Percentiles rank a stretch among this genome's conserved stretches.
These are phyloP conservation scores for Cepphus grylle DNA, from an alignment of 2,113 vertebrate genomes.

Conservation along the genomic window DNA sequence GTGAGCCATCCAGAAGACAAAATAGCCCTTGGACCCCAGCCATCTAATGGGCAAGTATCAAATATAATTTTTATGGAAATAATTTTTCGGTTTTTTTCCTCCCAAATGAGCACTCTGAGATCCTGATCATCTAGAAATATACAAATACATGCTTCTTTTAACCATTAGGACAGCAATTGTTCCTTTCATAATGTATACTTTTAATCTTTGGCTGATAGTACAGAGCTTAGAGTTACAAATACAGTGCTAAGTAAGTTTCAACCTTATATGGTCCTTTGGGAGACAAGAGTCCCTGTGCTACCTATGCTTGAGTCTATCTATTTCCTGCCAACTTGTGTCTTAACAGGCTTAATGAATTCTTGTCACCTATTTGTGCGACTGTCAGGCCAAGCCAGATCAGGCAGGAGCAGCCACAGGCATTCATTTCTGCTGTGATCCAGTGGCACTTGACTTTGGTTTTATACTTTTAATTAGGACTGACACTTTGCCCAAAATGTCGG, in stretches of 20 bases:
- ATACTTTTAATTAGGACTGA: not conserved
- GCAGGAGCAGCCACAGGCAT: not conserved
- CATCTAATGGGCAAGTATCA: not conserved
- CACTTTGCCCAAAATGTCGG: not conserved
- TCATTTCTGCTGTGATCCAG: not conserved
- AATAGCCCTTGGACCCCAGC: not conserved
- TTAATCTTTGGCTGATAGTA: not conserved
- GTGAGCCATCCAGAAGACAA: not conserved
- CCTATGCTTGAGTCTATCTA: not conserved
- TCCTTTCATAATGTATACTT: not conserved
- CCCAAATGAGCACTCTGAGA: not conserved
- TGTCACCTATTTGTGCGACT: fast-evolving
- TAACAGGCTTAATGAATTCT: not conserved
- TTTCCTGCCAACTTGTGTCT: not conserved
- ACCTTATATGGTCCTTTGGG: not conserved
- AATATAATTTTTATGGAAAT: not conserved
- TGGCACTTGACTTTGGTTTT: not conserved
- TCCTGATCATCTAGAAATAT: not conserved
- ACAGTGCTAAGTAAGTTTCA: not conserved
- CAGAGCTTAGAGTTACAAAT: not conserved
- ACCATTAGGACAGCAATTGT: not conserved
- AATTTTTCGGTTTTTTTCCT: not conserved
- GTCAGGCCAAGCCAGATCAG: not conserved
- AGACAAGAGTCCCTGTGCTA: not conserved
- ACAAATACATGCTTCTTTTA: not conserved